phyloP scores from a whole-genome alignment of 2,113 vertebrate genomes.

The Microcebus murinus region DNA sequence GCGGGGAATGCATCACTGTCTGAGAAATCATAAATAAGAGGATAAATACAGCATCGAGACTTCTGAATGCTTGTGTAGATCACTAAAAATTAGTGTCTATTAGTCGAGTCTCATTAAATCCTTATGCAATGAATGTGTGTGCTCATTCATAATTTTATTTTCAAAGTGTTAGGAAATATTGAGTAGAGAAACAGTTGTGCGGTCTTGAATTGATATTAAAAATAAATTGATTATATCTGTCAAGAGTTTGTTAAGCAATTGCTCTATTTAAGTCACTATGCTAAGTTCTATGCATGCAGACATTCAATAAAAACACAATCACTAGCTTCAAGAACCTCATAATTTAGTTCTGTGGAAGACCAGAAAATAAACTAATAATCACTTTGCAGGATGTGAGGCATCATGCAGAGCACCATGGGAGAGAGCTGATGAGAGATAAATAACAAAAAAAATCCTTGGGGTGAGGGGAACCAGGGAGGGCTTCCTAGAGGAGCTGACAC shows the following conservation, averaged over 20 bases:
- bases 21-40: background rate
- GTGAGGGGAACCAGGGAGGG: background rate
- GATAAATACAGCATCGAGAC: background rate
- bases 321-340: background rate
- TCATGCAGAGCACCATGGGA: background rate
- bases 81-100: background rate
- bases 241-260: background rate
- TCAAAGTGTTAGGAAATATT: background rate
- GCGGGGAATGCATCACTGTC: background rate
- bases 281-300: background rate
- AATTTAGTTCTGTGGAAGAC: background rate
- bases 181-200: background rate
- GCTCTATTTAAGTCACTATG: background rate
- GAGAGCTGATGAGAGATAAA: background rate
- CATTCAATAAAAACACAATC: background rate
- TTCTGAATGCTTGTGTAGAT: background rate
- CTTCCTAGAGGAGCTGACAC: background rate
- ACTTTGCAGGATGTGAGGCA: background rate
- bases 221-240: background rate
- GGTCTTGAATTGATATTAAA: background rate
- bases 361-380: background rate
- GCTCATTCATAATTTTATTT: slow-evolving; percentile 3
- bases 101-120: background rate
- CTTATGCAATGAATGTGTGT: background rate
- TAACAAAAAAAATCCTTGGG: background rate